These are phyloP conservation scores for Formica selysi DNA, from an alignment of 1,140 invertebrate genomes.

Conservation along the genomic window DNA sequence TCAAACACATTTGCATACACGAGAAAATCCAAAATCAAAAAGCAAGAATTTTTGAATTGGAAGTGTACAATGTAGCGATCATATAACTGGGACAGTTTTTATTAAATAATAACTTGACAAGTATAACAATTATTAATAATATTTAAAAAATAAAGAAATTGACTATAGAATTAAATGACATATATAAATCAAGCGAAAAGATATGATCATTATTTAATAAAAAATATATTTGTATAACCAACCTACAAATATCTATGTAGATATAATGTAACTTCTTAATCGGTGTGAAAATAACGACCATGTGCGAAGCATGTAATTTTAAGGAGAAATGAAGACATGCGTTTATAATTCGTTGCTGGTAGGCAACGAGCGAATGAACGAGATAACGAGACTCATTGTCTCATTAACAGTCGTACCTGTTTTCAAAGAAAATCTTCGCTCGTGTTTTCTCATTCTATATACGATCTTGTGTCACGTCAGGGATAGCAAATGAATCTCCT, in stretches of 20 bases:
- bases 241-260: background rate
- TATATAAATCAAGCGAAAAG: too few species aligned
- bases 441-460: constrained; percentile 39
- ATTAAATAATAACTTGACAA: constrained; percentile 4
- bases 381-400: constrained; percentile 53
- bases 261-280: constrained; percentile 21
- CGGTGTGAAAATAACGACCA: constrained; percentile 16
- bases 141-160: background rate
- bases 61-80: background rate
- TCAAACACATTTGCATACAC: background rate
- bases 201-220: too few species aligned
- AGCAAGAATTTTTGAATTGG: background rate
- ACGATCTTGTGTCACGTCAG: constrained; percentile 12
- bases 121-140: background rate
- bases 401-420: constrained; percentile 54
- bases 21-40: constrained; percentile 13
- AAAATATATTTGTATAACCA: background rate
- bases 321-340: constrained; percentile 44
- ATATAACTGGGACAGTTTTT: background rate
- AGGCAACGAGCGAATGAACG: background rate
- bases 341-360: constrained; percentile 27
- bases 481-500: constrained; percentile 5
- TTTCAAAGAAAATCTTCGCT: constrained; percentile 61
- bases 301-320: constrained; percentile 34
- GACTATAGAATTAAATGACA: background rate